These are phyloP conservation scores for Ramazzottius varieornatus DNA, from an alignment of 2,888 invertebrate species.

Conservation along the genomic window DNA sequence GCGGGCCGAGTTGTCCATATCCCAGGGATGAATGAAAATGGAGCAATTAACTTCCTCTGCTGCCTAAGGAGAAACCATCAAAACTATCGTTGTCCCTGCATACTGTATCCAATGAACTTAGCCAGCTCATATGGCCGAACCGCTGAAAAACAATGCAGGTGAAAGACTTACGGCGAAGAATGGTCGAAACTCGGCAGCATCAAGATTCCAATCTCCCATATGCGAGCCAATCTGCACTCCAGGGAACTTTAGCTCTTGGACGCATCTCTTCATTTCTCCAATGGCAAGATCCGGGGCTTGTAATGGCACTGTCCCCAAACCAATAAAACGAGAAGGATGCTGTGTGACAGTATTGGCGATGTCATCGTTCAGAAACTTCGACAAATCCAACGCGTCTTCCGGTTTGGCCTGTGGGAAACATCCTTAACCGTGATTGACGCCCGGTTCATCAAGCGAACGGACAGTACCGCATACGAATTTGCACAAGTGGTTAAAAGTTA, in stretches of 20 bases:
- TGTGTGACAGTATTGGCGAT: conserved; percentile 24
- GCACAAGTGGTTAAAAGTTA: background rate
- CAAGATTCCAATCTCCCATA: conserved; percentile 30
- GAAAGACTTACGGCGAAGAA: conserved; percentile 24
- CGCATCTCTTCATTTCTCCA: conserved; percentile 27
- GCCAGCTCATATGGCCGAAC: background rate
- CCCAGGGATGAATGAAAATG: conserved; percentile 34
- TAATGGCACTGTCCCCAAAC: conserved; percentile 30
- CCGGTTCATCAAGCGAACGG: background rate
- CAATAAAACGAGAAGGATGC: conserved; percentile 26
- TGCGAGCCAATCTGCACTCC: conserved; percentile 32
- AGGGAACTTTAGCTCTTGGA: conserved; percentile 22
- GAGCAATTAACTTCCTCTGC: conserved; percentile 25
- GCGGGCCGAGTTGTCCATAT: conserved; percentile 28
- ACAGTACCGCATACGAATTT: background rate
- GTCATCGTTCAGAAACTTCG: conserved; percentile 28
- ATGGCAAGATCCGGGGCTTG: conserved; percentile 28
- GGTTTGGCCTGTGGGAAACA: conserved; percentile 26
- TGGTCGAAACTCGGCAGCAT: conserved; percentile 26
- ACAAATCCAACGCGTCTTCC: conserved; percentile 26
- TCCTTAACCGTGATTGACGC: no score
- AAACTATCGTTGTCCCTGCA: no score
- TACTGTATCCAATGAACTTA: background rate
- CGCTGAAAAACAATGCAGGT: background rate
- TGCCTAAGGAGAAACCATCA: conserved; percentile 12